Evolutionary conservation across 2,888 invertebrate genomes (phyloP).

Genomic region (Synanthedon vespiformis): DNA sequence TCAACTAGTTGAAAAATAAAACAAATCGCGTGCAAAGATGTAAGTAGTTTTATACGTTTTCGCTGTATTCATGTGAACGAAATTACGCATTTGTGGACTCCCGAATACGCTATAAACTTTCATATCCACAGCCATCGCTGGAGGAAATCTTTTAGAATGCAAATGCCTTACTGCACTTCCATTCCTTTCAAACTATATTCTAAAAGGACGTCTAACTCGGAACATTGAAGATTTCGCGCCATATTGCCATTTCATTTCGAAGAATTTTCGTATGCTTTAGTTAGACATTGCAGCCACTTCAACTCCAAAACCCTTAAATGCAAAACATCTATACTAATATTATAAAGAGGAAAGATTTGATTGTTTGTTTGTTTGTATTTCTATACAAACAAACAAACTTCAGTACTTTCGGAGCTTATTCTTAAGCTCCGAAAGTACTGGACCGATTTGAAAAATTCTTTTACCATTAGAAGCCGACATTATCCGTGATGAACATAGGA

Average conservation of each 20-base stretch:
- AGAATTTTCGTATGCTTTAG: slow-evolving; percentile 22
- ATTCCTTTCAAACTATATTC: slow-evolving; percentile 50
- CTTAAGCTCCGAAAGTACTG: too few relatives aligned
- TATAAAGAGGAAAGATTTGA: too few relatives aligned
- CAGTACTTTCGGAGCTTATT: too few relatives aligned
- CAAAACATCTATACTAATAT: too few relatives aligned
- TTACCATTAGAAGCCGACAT: too few relatives aligned
- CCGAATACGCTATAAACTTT: slow-evolving; percentile 37
- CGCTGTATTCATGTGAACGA: not conserved
- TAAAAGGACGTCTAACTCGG: slow-evolving; percentile 38
- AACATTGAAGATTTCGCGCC: slow-evolving; percentile 41
- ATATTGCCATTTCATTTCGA: slow-evolving; percentile 33
- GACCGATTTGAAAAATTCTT: too few relatives aligned
- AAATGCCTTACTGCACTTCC: slow-evolving; percentile 54
- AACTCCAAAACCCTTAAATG: not conserved
- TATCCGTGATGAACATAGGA: too few relatives aligned
- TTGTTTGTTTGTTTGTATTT: too few relatives aligned
- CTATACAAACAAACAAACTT: too few relatives aligned
- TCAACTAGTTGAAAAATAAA: too few relatives aligned
- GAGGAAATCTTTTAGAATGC: slow-evolving; percentile 49
- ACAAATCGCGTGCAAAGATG: not conserved
- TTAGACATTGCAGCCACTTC: not conserved
- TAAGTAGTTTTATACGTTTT: slow-evolving; percentile 1
- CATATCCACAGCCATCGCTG: slow-evolving; percentile 30
- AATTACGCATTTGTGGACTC: slow-evolving; percentile 8